These are phyloP conservation scores for Arenaria interpres DNA, from an alignment of 2,113 vertebrate species.

Conservation along the genomic window DNA sequence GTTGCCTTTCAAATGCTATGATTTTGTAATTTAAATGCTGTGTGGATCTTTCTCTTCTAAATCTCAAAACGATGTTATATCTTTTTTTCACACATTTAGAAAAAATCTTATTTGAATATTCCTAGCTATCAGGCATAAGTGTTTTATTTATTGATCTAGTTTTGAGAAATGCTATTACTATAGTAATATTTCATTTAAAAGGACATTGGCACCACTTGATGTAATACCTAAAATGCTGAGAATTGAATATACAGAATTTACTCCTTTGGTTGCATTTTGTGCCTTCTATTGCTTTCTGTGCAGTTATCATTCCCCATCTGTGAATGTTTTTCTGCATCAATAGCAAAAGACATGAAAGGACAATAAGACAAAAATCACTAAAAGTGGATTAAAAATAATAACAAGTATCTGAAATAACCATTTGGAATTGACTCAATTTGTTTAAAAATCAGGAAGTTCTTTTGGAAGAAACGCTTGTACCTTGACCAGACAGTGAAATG, in stretches of 20 bases:
- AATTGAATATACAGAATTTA: neutral
- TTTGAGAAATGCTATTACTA: neutral
- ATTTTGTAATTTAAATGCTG: neutral
- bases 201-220: neutral
- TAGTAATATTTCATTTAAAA: neutral
- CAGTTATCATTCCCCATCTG: neutral
- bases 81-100: neutral
- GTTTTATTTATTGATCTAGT: neutral
- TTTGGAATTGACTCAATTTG: neutral
- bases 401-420: neutral
- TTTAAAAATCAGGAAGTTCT: neutral
- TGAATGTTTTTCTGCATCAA: neutral
- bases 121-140: neutral
- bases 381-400: neutral
- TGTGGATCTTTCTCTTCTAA: neutral
- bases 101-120: neutral
- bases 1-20: neutral
- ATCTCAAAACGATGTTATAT: neutral
- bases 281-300: rapidly evolving
- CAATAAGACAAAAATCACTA: neutral
- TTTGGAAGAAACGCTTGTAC: neutral
- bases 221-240: neutral
- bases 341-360: neutral
- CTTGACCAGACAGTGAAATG: neutral
- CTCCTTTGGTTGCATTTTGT: neutral